Evolutionary conservation across 2,888 invertebrate genomes (phyloP).

Genomic region (Polydrusus cervinus): DNA sequence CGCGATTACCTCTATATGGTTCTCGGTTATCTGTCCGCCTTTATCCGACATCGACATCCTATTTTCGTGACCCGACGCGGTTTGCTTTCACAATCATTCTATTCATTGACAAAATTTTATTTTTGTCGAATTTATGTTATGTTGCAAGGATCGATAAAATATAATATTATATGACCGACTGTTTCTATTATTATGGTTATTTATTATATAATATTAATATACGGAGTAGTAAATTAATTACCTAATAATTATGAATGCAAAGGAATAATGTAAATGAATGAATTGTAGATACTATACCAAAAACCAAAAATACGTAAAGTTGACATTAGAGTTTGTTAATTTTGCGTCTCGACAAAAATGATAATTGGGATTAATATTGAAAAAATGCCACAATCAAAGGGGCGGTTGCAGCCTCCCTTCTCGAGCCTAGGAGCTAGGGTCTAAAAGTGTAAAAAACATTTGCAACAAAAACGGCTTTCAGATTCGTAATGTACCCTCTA

Average conservation of each 20-base stretch:
- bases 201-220: conserved; percentile 7
- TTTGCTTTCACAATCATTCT: conserved; percentile 50
- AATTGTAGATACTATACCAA: background rate
- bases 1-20: background rate
- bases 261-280: background rate
- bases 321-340: no score
- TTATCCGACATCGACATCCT: conserved; percentile 48
- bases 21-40: conserved; percentile 41
- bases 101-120: conserved; percentile 54
- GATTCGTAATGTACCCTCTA: no score
- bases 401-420: no score
- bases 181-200: conserved; percentile 5
- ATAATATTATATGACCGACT: conserved; percentile 10
- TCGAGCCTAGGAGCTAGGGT: no score
- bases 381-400: no score
- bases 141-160: conserved; percentile 32
- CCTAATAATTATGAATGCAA: background rate
- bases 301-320: no score
- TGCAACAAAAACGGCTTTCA: no score
- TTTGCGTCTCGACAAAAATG: no score
- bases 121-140: conserved; percentile 33
- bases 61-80: conserved; percentile 49
- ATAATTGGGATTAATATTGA: no score
- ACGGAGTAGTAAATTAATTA: background rate
- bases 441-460: no score